Base-by-base conservation (phyloP, 2,888 invertebrate genomes). In the Baccha elongata region DNA sequence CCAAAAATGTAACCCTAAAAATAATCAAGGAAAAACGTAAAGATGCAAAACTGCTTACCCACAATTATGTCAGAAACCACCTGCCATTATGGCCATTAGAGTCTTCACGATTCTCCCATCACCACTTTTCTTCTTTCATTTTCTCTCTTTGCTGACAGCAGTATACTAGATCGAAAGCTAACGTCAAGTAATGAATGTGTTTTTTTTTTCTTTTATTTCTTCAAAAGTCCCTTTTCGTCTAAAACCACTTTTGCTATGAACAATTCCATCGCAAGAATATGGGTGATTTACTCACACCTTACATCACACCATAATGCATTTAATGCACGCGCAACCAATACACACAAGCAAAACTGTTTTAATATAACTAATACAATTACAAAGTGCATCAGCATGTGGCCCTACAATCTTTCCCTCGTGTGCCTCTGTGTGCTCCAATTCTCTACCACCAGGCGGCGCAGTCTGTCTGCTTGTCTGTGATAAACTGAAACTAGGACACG, bases 401-500 rank as follows among this genome's bases (percentile, higher is more conserved):
- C 32, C 17, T 44, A 10, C 4, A 29, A 60, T 44, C 44, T n/a
- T 32, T 60, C 60, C 44, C 44, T 44, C 58, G 11, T 26, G 58
- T 23, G 13, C 23, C 37, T n/a, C 23, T 23, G 26, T 10, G 10
- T 11, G 23, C 26, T 40, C 26, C 17, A 44, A 44, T 44, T 44
- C 11, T 26, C 40, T 26, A 23, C 35, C 44, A 40, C 26, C 71
- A 48, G 62, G 44, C 46, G 48, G 76, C 42, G 58, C 40, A 64
- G 67, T 50, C 53, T 83, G 83, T 72, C 81, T 75, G 75, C 40
- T 58, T 60, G 74, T 80, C 80, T 81, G 65, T 75, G 71, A 65
- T 71, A 67, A 75, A 62, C 52, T 35, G 71, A 83, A 83, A 83
- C 83, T 83, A 78, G 83, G 83, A 78, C 83, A 83, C 72, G 50